A percentile compares a stretch with the other conserved stretches of the same genome.
Evolutionary conservation across 2,113 vertebrate species (phyloP).

Genomic region (Tor tambroides): DNA sequence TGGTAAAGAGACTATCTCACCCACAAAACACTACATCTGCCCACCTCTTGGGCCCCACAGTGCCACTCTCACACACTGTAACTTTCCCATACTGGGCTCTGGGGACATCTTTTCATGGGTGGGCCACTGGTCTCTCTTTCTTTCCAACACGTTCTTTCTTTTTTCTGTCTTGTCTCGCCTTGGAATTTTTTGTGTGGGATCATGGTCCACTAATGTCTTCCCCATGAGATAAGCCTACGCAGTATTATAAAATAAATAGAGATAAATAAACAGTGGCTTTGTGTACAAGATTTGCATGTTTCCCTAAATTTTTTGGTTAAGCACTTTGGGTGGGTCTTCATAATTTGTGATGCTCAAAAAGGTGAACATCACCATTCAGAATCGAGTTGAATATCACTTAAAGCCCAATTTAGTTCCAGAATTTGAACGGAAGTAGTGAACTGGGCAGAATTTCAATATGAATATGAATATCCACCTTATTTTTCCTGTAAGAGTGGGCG

Average conservation of each 20-base stretch:
- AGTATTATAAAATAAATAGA: not conserved
- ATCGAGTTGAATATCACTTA: too few species aligned
- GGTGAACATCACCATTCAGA: not conserved
- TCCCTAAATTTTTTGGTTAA: not conserved
- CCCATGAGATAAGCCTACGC: not conserved
- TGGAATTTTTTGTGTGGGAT: slow-evolving; percentile 57
- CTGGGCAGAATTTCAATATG: not conserved
- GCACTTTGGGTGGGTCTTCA: not conserved
- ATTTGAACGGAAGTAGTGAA: not conserved
- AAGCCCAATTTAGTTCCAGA: not conserved
- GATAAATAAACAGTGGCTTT: not conserved
- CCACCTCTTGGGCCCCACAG: not conserved
- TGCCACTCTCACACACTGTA: slow-evolving; percentile 60
- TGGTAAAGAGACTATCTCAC: slow-evolving; percentile 44
- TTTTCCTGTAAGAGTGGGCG: too few species aligned
- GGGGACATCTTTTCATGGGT: slow-evolving; percentile 71
- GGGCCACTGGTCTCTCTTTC: slow-evolving; percentile 63
- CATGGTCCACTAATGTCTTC: not conserved
- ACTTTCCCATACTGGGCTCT: slow-evolving; percentile 64
- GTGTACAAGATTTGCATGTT: not conserved
- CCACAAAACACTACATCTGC: slow-evolving; percentile 58
- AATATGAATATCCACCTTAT: too few species aligned
- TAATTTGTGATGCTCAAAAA: not conserved
- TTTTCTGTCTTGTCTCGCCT: not conserved
- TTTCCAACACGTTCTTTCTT: slow-evolving; percentile 43